phyloP scores from a whole-genome alignment of 1,140 invertebrate species.

The Dreissena polymorpha region DNA sequence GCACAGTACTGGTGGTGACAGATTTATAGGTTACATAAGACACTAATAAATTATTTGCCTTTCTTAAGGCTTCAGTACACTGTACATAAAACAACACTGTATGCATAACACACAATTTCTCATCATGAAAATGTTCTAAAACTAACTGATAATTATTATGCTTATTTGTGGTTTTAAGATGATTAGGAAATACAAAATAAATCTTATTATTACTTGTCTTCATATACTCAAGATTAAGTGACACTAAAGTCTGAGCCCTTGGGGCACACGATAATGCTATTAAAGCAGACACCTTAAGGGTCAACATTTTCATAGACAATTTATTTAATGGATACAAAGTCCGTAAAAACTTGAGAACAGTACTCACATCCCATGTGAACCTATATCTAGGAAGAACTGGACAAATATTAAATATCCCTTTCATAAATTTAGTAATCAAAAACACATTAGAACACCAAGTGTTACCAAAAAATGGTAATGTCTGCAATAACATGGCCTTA shows the following conservation, averaged over 20 bases:
- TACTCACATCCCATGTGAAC: too few relatives aligned
- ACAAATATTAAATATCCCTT: too few relatives aligned
- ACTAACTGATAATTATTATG: not conserved
- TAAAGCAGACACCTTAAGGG: too few relatives aligned
- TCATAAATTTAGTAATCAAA: too few relatives aligned
- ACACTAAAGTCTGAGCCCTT: not conserved
- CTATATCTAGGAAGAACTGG: too few relatives aligned
- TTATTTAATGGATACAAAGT: too few relatives aligned
- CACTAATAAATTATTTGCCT: not conserved
- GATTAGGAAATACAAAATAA: slow-evolving; percentile 1
- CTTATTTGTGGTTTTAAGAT: slow-evolving; percentile 14
- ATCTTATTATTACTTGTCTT: not conserved
- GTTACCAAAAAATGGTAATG: not conserved
- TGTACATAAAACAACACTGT: not conserved
- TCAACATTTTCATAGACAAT: too few relatives aligned
- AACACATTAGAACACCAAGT: too few relatives aligned
- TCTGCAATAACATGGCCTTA: slow-evolving; percentile 6
- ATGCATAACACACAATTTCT: slow-evolving; percentile 4
- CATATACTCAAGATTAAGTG: slow-evolving; percentile 19
- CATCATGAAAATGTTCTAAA: slow-evolving; percentile 1
- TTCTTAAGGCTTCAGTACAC: not conserved
- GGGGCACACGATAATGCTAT: slow-evolving; percentile 1
- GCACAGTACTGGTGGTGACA: not conserved
- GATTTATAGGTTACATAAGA: slow-evolving; percentile 3
- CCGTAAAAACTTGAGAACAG: too few relatives aligned